Percentiles rank a stretch among this genome's conserved stretches.
Conservation (phyloP, 2,888 invertebrate genomes). For the Apoderus coryli region DNA sequence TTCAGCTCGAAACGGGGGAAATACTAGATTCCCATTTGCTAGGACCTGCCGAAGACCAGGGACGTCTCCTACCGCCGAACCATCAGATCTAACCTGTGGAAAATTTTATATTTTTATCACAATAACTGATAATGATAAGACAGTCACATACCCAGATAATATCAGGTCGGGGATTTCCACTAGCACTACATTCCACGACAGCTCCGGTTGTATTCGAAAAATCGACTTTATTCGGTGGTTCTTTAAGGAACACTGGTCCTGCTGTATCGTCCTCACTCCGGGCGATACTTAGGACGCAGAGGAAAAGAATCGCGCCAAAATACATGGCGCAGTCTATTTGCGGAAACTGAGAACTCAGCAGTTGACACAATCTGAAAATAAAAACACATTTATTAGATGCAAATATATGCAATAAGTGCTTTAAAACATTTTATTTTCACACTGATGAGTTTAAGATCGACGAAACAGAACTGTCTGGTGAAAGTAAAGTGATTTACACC, state of each 20-base stretch:
- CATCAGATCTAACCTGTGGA: constrained; percentile 61
- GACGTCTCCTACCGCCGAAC: constrained; percentile 80
- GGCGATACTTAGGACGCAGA: constrained; percentile 11
- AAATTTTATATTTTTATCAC: no score
- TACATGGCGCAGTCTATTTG: constrained; percentile 16
- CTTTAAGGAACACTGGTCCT: constrained; percentile 84
- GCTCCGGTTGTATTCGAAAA: constrained; percentile 91
- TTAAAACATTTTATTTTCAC: no score
- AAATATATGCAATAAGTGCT: no score
- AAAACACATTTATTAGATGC: no score
- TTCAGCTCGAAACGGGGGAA: constrained; percentile 88
- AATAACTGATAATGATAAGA: no score
- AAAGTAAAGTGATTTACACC: no score
- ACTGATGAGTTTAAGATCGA: no score
- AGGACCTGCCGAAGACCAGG: constrained; percentile 46
- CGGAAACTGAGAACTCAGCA: no score
- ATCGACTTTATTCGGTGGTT: constrained; percentile 82
- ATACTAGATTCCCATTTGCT: constrained; percentile 84
- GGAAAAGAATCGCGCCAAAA: constrained; percentile 12
- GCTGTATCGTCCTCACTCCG: constrained; percentile 27
- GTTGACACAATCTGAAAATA: no score
- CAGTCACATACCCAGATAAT: constrained; percentile 67
- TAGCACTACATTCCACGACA: constrained; percentile 81
- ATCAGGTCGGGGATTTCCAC: constrained; percentile 80
- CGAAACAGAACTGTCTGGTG: no score